A percentile compares a stretch with the other conserved stretches of the same genome.
Evolutionary conservation across 2,888 invertebrate species (phyloP).

Genomic region (Galerucella nymphaeae): DNA sequence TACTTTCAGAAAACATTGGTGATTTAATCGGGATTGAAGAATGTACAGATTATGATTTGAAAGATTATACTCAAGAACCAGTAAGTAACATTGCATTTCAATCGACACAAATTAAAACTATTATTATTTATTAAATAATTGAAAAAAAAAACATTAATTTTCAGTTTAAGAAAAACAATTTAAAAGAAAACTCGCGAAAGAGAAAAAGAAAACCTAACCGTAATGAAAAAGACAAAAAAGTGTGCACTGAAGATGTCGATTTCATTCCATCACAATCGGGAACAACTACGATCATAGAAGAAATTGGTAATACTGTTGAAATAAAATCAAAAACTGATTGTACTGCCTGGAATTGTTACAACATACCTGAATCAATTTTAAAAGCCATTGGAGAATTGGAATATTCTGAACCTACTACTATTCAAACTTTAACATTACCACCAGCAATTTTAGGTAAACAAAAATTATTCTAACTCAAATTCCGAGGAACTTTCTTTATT

Average conservation of each 20-base stretch:
- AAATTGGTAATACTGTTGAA: conserved; percentile 15
- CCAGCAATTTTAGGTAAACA: conserved; percentile 82
- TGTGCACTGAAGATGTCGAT: conserved; percentile 6
- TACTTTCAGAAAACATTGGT: conserved; percentile 67
- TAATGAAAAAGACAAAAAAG: conserved; percentile 28
- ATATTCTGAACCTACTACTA: conserved; percentile 87
- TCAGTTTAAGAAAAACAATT: conserved; percentile 37
- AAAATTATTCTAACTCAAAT: neutral
- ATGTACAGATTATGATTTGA: conserved; percentile 75
- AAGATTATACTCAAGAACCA: conserved; percentile 60
- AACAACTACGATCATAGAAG: conserved; percentile 36
- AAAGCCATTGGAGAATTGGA: conserved; percentile 80
- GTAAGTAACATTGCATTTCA: conserved; percentile 29
- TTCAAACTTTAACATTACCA: conserved; percentile 84
- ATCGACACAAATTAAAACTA: neutral
- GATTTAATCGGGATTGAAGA: conserved; percentile 84
- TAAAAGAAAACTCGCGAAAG: conserved; percentile 26
- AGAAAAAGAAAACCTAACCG: conserved; percentile 37
- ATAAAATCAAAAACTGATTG: conserved; percentile 51
- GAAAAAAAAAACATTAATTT: conserved; percentile 21
- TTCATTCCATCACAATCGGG: conserved; percentile 45
- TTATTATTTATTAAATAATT: neutral
- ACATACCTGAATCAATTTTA: conserved; percentile 77
- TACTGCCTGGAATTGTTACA: conserved; percentile 75
- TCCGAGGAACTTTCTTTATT: neutral